These are phyloP conservation scores for Loriculus beryllinus DNA, from an alignment of 2,797 vertebrate species.

Conservation along the genomic window DNA sequence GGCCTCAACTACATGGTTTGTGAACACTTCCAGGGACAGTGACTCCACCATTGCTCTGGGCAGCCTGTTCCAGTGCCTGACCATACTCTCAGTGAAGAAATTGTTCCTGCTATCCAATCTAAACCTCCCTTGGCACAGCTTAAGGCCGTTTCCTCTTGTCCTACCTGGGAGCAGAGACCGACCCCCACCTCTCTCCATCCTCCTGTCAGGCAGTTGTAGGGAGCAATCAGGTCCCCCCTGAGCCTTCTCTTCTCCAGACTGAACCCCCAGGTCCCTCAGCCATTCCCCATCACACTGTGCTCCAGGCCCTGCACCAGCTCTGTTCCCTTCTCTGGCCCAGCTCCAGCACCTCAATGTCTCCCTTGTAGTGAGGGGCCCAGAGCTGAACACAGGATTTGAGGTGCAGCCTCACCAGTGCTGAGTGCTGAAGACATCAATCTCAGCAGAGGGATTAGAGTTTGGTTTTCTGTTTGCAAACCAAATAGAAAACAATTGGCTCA, in stretches of 20 bases:
- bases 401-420: background rate
- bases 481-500: background rate
- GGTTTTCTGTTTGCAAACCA: background rate
- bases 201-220: background rate
- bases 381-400: background rate
- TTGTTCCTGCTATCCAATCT: too few relatives aligned
- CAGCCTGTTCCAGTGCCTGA: too few relatives aligned
- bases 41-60: too few relatives aligned
- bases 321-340: accelerated
- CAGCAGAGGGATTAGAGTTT: background rate
- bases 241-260: background rate
- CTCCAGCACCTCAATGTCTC: background rate
- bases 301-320: background rate
- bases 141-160: background rate
- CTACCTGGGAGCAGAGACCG: background rate
- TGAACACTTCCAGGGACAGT: background rate
- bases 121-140: too few relatives aligned
- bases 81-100: too few relatives aligned
- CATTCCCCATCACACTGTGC: background rate
- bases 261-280: background rate
- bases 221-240: background rate
- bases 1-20: background rate
- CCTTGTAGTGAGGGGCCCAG: background rate
- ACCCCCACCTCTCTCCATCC: background rate
- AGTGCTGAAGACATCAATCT: background rate